Base-by-base conservation (phyloP, 2,888 invertebrate species). In the Timandra comae region DNA sequence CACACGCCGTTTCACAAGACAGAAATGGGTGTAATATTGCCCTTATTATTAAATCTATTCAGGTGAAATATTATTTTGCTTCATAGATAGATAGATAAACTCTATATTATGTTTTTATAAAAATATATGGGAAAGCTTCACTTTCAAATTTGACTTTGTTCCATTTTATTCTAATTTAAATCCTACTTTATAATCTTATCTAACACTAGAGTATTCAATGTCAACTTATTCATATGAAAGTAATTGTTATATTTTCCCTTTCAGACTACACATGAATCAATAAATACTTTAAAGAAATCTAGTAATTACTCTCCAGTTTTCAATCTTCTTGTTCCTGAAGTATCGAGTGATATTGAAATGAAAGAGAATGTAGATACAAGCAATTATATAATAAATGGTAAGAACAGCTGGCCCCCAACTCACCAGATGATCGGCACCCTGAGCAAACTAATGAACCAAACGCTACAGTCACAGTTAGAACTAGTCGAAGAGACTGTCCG, bases 401-500 rank as follows among this genome's bases (percentile, higher is more conserved):
- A 63, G 44, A 76, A 58, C 42, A 59, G 79, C 27, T 81, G 87
- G 58, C 78, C 74, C 33, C 85, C 87, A 7, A 70, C 87, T 23
- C 86, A 88, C 56, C 76, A 87, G 39, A 88, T 88, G 37, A 79
- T 91, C 42, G 85, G 87, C 31, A 84, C 81, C 28, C 77, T 93
- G 20, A 91, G 90, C 56, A 89, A 91, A 52, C 89, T 91, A 56
- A 85, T 93, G 39, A 89, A 90, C 38, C 89, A 89, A 49, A 90
- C 88, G 28, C 74, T 95, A 31, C 89, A 91, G 60, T 86, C 88
- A 27, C 91, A 94, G 73, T 88, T 92, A 30, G 86, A 88, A 27
- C 88, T 88, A 2, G 89, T 93, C 27, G 94, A 94, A 58, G 92
- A 93, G 52, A 88, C 91, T 48, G 91, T 96, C 39, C 89, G 91